Base-by-base conservation (phyloP, 2,797 vertebrate genomes). In the Dicrostonyx torquatus region DNA sequence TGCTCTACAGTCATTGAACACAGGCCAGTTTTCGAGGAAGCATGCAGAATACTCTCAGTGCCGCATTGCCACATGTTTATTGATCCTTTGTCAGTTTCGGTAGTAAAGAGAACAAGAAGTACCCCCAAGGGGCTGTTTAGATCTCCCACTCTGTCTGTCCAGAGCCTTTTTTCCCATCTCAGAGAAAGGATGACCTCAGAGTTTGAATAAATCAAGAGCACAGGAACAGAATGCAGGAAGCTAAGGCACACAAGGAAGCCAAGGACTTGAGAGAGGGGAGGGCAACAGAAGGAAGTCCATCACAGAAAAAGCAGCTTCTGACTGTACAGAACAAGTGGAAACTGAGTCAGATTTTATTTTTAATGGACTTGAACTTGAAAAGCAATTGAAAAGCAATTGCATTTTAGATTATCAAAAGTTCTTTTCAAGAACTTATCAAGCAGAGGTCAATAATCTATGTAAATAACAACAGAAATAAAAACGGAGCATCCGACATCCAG, bases 131-230 rank as follows among this genome's bases (percentile, higher is more conserved):
- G 62, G n/a, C 60, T 91, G 50, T 70, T 91, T 40, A 95, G 82
- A 55, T 70, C 60, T 89, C 86, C 64, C 2, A 37, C 31, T 31
- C 22, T 58, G 12, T 87, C 80, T 95, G 83, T 92, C 55, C 55
- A 76, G 48, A 95, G 53, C 20, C 64, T 87, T n/a, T 90, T 43
- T 29, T 87, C 64, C 7, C 80, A 92, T 72, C 22, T 58, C 55
- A 76, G 37, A 92, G 64, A 92, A 92, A 95, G 80, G 82, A 95
- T 92, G 77, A 87, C 64, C 62, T 76, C 79, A 80, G 45, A 94
- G 87, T 79, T 64, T 94, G 85, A 87, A 90, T 86, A 90, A 96
- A 86, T 96, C 94, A 86, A 87, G 45, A 95, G 34, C 58, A 96
- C 84, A 53, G 90, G 77, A 62, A 87, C 48, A 91, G 6, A 15